phyloP scores from a whole-genome alignment of 2,797 vertebrate species.

The Lophura swinhoii region DNA sequence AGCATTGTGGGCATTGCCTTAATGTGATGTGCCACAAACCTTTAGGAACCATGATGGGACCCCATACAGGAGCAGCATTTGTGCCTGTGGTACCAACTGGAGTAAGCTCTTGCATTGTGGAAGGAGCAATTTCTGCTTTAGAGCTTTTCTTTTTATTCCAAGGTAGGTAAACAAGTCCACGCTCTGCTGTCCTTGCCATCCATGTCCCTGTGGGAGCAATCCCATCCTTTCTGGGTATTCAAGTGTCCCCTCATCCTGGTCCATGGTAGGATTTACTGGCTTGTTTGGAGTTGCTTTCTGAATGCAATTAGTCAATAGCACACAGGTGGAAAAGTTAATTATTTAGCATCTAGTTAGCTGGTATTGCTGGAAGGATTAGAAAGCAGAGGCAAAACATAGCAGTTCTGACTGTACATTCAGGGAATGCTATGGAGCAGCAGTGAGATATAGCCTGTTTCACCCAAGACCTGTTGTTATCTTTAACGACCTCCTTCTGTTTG shows the following conservation, averaged over 20 bases:
- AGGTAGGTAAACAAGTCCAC: not conserved
- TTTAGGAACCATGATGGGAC: rapidly evolving
- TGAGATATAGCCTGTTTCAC: not conserved
- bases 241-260: not conserved
- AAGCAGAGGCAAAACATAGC: not conserved
- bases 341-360: not conserved
- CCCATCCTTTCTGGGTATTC: not conserved
- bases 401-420: not conserved
- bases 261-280: not conserved
- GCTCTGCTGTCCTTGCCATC: not conserved
- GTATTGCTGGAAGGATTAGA: not conserved
- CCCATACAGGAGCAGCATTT: not conserved
- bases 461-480: not conserved
- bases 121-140: not conserved
- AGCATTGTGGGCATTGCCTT: not conserved
- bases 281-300: not conserved
- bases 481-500: not conserved
- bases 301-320: not conserved
- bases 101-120: not conserved
- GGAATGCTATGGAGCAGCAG: not conserved
- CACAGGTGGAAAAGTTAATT: constrained; percentile 25
- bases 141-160: not conserved
- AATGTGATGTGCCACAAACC: rapidly evolving
- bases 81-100: not conserved
- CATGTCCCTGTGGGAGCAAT: rapidly evolving